Evolutionary conservation across 2,797 vertebrate species (phyloP), one percentile per base, ranked within the genome.

Genomic region (Pipistrellus nathusii): DNA sequence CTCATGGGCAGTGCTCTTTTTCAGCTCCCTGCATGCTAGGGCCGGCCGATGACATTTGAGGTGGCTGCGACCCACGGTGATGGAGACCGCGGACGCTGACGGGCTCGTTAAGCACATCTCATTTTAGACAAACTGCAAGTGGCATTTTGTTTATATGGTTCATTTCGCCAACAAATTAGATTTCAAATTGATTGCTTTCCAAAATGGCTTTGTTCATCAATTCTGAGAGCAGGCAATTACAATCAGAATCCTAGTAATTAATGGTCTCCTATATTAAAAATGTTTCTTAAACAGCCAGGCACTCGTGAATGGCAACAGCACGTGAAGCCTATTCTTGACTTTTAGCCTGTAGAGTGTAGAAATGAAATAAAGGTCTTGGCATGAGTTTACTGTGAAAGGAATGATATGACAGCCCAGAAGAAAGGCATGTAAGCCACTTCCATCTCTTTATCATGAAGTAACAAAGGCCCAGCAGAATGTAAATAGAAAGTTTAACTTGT

Each of bases 121-220:
- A 98, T 98, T 98, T 98, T 97, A 98, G 97, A 98, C 96, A 98
- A 98, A 98, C 98, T 97, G 97, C 97, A 96, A 98, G 97, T 97
- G 98, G 97, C 98, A 97, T 98, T 98, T 98, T 98, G 98, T 98
- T 98, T 98, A 98, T 98, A 98, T 98, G 98, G 98, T 98, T 98
- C 98, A 98, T 98, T 98, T 98, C 98, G 86, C 98, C 98, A 97
- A 98, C 98, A 98, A 98, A 98, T 98, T 98, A 98, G 98, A 98
- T 98, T 98, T 98, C 97, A 98, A 98, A 98, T 98, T 98, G 98
- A 98, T 98, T 98, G 98, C 98, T 98, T 98, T 98, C 97, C 94
- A 96, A 97, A 98, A 98, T 98, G 96, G 97, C 98, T 98, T 98
- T 98, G 97, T 98, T 98, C 98, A 98, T 98, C 98, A 98, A 95